phyloP scores from a whole-genome alignment of 2,888 invertebrate species.

The Anorthoa munda region DNA sequence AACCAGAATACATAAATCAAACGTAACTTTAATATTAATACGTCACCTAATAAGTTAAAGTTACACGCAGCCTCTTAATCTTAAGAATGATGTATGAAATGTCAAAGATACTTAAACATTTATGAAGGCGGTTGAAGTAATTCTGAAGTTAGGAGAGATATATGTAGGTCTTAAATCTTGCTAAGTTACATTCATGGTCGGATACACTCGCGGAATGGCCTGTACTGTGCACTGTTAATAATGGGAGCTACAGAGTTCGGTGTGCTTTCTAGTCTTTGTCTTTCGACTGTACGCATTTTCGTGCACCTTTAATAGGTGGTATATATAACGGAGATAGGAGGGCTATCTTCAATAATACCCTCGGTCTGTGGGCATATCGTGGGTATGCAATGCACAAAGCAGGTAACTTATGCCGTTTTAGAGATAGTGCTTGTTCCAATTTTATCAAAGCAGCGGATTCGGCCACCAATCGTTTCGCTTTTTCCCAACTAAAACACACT shows the following conservation, averaged over 20 bases:
- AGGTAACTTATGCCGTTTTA: too few relatives aligned
- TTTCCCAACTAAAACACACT: too few relatives aligned
- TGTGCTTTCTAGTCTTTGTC: neutral
- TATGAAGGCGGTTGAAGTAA: slow-evolving; percentile 50
- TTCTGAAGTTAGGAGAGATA: slow-evolving; percentile 53
- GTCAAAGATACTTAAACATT: slow-evolving; percentile 57
- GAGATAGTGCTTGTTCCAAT: too few relatives aligned
- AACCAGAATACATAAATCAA: slow-evolving; percentile 51
- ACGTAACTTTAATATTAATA: slow-evolving; percentile 58
- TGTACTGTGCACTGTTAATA: slow-evolving; percentile 20
- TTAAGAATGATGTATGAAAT: slow-evolving; percentile 59
- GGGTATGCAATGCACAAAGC: too few relatives aligned
- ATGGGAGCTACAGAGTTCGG: slow-evolving; percentile 13
- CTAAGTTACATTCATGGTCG: slow-evolving; percentile 38
- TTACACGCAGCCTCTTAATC: slow-evolving; percentile 39
- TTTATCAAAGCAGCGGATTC: too few relatives aligned
- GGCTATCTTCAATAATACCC: too few relatives aligned
- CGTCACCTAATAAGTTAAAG: slow-evolving; percentile 37
- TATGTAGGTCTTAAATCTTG: slow-evolving; percentile 49
- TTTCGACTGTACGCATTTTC: neutral
- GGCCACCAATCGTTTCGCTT: too few relatives aligned
- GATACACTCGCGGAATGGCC: slow-evolving; percentile 36
- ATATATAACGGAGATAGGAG: too few relatives aligned
- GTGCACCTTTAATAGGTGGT: neutral
- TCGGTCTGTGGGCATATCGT: too few relatives aligned